Evolutionary conservation across 2,888 invertebrate species (phyloP).

Genomic region (Geophilus truncorum): DNA sequence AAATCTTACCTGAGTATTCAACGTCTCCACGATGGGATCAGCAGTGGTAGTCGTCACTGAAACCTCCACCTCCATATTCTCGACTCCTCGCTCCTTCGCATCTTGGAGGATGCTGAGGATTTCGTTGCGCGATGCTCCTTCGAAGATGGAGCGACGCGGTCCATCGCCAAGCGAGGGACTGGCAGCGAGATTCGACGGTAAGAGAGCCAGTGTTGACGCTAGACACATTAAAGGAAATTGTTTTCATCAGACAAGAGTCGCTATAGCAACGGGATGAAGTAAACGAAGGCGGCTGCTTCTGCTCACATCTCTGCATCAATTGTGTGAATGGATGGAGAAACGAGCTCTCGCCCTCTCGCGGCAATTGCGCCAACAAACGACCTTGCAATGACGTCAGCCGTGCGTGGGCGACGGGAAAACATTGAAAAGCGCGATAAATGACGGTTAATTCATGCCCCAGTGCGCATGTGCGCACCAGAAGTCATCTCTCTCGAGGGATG

Average conservation of each 20-base stretch:
- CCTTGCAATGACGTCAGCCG: neutral
- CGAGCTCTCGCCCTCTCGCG: neutral
- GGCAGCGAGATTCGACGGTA: neutral
- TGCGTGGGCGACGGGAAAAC: neutral
- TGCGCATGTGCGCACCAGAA: neutral
- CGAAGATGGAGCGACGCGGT: constrained; percentile 54
- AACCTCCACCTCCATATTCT: constrained; percentile 33
- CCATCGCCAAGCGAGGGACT: neutral
- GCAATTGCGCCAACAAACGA: neutral
- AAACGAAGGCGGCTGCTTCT: neutral
- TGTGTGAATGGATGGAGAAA: neutral
- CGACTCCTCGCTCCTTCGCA: constrained; percentile 40
- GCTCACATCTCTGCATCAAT: neutral
- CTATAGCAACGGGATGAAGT: neutral
- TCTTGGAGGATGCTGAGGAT: constrained; percentile 83
- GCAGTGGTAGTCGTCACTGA: constrained; percentile 63
- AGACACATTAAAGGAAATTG: neutral
- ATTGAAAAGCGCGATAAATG: too few relatives aligned
- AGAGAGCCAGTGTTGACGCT: constrained; percentile 14
- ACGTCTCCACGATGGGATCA: constrained; percentile 63
- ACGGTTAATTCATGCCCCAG: too few relatives aligned
- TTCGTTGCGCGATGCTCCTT: constrained; percentile 81
- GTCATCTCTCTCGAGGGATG: too few relatives aligned
- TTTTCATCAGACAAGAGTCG: neutral
- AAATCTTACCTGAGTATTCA: constrained; percentile 28